Base-by-base conservation (phyloP, 2,113 vertebrate species). In the Bujurquina vittata region DNA sequence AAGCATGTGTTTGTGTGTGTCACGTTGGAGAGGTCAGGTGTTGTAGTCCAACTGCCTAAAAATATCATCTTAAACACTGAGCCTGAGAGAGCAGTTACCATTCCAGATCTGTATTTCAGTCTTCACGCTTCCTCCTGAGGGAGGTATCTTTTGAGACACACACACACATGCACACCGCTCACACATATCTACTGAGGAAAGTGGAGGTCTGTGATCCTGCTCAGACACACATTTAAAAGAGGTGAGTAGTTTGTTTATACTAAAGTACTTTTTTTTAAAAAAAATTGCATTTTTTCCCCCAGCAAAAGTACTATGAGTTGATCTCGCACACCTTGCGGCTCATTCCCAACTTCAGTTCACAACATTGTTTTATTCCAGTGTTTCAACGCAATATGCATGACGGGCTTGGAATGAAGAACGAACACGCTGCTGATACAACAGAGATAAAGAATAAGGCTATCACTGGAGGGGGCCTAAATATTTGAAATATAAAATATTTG, bases 31-130 rank as follows among this genome's bases (percentile, higher is more conserved):
- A 93, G 83, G 88, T 93, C 91, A 92, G 83, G 83, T 88, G 89
- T 87, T 79, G 31, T 43, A 79, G 85, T 83, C 87, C 49, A 87
- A 81, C 81, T 79, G 67, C 79, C 95, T 95, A 95, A 95, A 95
- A 95, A 96, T 95, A 95, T 89, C 90, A 87, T 55, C 60, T 82
- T 79, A 74, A 91, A 88, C 85, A 91, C 72, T 88, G 63, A 85
- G 74, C 60, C 17, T 15, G 20, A 79, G 56, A 72, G 80, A 88
- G 90, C 73, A 59, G 88, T 83, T 81, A 80, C 86, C 59, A 91
- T 88, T 91, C 77, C 67, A 82, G 79, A 81, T 84, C 84, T 83
- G 78, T 80, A 56, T 84, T 61, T 60, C 20, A 77, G 61, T 33
- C 77, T 49, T 62, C 14, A 69, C 15, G 56, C 76, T 56, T 54